Evolutionary conservation across 2,797 vertebrate species (phyloP), one percentile per base, ranked within the genome.

Genomic region (Microctenopoma lineatum): DNA sequence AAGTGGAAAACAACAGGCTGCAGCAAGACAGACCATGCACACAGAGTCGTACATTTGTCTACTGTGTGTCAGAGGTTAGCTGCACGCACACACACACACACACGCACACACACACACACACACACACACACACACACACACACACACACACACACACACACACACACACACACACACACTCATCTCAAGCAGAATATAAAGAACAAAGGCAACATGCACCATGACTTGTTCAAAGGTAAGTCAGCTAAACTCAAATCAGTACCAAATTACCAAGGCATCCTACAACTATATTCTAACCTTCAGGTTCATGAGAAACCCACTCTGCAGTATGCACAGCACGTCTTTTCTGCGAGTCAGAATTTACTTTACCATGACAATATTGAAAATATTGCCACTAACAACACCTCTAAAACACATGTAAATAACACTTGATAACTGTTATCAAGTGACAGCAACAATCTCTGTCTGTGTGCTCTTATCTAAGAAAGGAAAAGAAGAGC

Each of bases 1-100:
- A 70, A 77, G 54, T 64, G 46, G 46, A 64, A 58, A 21, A 56
- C 51, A 47, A 70, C 27, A 68, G 32, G 21, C 39, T 41, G n/a
- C 16, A 3, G 50, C 25, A 42, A 59, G 34, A 76, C 29, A 36
- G 2, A 14, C 15, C 8, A 50, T 7, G 1, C 21, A 53, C 39
- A 26, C 15, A 66, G 21, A 32, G 25, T 39, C 38, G 38, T 39
- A 53, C 13, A 16, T 1, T 25, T 36, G 39, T 56, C 11, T 21
- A 39, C 34, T 42, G 36, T 32, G 45, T 61, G 59, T 65, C 18
- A 60, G 64, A 52, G 48, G 44, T 7, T 1, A 50, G 18, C 21
- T 18, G 18, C 48, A 21, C 21, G 2, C 21, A 21, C 21, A 21
- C 21, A 21, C 21, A 21, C 21, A 21, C 21, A 21, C 21, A 21